Evolutionary conservation across 2,113 vertebrate genomes (phyloP), one percentile per base, ranked within the genome.

Genomic region (Semicossyphus pulcher): DNA sequence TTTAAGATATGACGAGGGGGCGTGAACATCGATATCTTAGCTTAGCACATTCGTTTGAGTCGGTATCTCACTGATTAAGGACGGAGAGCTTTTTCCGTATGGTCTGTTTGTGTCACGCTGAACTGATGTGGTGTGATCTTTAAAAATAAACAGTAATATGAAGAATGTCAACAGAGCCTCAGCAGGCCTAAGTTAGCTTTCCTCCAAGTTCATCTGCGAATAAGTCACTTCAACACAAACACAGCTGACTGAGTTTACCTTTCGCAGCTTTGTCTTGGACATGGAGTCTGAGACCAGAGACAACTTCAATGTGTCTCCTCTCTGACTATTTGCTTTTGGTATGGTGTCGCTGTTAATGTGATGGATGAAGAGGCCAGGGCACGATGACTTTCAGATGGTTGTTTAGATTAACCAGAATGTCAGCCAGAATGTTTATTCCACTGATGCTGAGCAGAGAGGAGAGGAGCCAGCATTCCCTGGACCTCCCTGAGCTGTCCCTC

Each of bases 341-440:
- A 63, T 64, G 62, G 21, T 20, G 60, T 44, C 16, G 7, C 20
- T 12, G 51, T 64, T 42, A 51, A 59, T 34, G 32, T 20, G 7
- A 28, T 18, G 36, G 53, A 42, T 36, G 21, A 26, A 21, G 31
- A 52, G 57, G 39, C 61, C 31, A 47, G 41, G 74, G 45, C 39
- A 25, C 8, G 0, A 2, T 15, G 54, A 59, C 70, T 70, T 28
- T 34, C 12, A 63, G 51, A 41, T 59, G 36, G 28, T 1, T 85
- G 77, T 86, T 83, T 87, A 78, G 63, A n/a, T 63, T 66, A 79
- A 63, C 15, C 18, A 23, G 48, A 57, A 65, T 53, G 34, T 47
- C 37, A 76, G 48, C 59, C 72, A 81, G 39, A 82, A 76, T 78
- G 70, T 90, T 91, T 87, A 76, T 66, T 63, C 4, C 15, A 26